phyloP scores from a whole-genome alignment of 2,797 vertebrate species.

The Eleutherodactylus coqui region DNA sequence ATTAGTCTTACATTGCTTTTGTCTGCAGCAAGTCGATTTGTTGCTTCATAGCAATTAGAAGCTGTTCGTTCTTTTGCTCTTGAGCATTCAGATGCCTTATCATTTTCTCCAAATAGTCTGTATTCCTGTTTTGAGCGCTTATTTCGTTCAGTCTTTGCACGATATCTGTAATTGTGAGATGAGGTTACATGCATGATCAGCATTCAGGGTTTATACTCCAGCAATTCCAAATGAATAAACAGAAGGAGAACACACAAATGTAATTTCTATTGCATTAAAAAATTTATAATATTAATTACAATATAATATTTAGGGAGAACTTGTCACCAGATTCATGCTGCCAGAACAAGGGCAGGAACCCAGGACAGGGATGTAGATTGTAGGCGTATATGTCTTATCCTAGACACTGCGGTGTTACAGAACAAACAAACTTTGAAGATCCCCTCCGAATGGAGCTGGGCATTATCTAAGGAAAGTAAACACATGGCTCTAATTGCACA shows the following conservation, averaged over 20 bases:
- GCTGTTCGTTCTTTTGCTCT: slow-evolving; percentile 67
- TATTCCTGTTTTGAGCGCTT: slow-evolving; percentile 59
- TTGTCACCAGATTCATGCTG: too few species aligned
- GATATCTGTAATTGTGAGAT: slow-evolving; percentile 63
- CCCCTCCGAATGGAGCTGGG: too few species aligned
- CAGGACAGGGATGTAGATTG: too few species aligned
- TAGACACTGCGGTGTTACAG: too few species aligned
- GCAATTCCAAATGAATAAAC: not conserved
- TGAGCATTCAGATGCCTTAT: slow-evolving; percentile 65
- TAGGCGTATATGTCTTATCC: too few species aligned
- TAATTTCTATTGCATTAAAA: not conserved
- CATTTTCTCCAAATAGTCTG: slow-evolving; percentile 66
- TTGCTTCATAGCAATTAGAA: slow-evolving; percentile 66
- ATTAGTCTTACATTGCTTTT: slow-evolving; percentile 62
- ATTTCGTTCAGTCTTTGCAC: slow-evolving; percentile 65
- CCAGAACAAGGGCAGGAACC: too few species aligned
- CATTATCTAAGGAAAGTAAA: too few species aligned
- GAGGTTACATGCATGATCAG: slow-evolving; percentile 34
- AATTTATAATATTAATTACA: too few species aligned
- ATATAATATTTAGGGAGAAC: too few species aligned
- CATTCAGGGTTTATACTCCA: not conserved
- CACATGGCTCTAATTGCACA: too few species aligned
- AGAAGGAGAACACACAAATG: not conserved
- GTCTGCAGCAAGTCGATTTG: slow-evolving; percentile 65
- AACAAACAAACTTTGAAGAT: too few species aligned